Evolutionary conservation across 2,888 invertebrate genomes (phyloP).

Genomic region (Zhengitettix transpicula): DNA sequence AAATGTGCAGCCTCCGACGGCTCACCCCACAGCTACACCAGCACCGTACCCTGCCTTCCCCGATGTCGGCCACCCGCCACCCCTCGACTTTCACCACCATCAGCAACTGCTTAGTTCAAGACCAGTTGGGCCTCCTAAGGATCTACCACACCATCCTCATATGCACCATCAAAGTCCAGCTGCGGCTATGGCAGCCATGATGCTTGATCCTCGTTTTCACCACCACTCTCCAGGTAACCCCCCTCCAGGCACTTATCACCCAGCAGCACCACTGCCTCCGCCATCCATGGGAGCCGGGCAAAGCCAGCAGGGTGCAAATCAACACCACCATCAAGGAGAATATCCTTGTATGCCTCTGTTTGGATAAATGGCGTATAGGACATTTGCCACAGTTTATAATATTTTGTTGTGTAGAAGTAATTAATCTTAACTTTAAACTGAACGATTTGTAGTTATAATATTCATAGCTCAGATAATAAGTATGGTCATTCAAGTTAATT

Average conservation of each 20-base stretch:
- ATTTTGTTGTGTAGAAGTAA: too few relatives aligned
- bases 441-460: too few relatives aligned
- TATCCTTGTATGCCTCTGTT: slow-evolving; percentile 12
- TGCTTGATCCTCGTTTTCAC: slow-evolving; percentile 29
- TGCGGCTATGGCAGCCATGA: slow-evolving; percentile 31
- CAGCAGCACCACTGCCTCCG: slow-evolving; percentile 22
- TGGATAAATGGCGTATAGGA: background rate
- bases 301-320: slow-evolving; percentile 3
- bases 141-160: slow-evolving; percentile 16
- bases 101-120: slow-evolving; percentile 14
- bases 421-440: too few relatives aligned
- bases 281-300: slow-evolving; percentile 24
- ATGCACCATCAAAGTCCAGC: slow-evolving; percentile 19
- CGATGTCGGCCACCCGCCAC: slow-evolving; percentile 1
- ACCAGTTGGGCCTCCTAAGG: too few relatives aligned
- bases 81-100: slow-evolving; percentile 15
- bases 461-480: too few relatives aligned
- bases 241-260: slow-evolving; percentile 20
- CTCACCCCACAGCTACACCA: background rate
- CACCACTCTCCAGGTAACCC: slow-evolving; percentile 24
- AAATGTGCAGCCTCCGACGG: background rate
- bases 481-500: too few relatives aligned
- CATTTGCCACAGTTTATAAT: too few relatives aligned
- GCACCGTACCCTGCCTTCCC: slow-evolving; percentile 3
- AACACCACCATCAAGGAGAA: slow-evolving; percentile 10